Percentiles rank a stretch among this genome's conserved stretches.
Evolutionary conservation across 2,113 vertebrate species (phyloP).

Genomic region (Hyaena hyaena): DNA sequence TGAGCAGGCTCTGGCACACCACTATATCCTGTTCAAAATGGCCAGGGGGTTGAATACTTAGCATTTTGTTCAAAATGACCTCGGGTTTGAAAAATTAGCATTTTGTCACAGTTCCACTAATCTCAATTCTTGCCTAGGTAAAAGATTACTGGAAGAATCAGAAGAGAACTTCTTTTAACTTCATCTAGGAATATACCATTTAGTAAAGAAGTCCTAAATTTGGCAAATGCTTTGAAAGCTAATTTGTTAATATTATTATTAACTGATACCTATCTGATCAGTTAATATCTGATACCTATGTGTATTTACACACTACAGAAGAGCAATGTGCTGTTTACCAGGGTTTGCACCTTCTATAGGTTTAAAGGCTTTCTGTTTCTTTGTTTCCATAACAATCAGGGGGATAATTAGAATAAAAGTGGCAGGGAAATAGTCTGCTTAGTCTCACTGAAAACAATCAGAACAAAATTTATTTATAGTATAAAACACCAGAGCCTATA

Average conservation of each 20-base stretch:
- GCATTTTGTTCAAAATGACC: conserved; percentile 74
- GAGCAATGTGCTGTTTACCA: conserved; percentile 60
- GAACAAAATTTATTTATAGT: conserved; percentile 3
- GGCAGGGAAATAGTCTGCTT: conserved; percentile 19
- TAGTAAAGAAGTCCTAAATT: conserved; percentile 81
- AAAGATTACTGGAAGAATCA: conserved; percentile 73
- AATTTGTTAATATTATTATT: conserved; percentile 78
- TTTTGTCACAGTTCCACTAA: conserved; percentile 74
- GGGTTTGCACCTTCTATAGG: background rate
- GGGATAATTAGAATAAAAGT: background rate
- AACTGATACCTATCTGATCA: too few relatives aligned
- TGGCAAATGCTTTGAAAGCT: conserved; percentile 80
- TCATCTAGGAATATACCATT: conserved; percentile 76
- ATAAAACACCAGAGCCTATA: background rate
- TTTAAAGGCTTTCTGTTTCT: conserved; percentile 22
- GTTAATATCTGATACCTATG: conserved; percentile 66
- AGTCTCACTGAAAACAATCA: conserved; percentile 34
- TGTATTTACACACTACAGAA: conserved; percentile 63
- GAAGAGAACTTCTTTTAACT: conserved; percentile 71
- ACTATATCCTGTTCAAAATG: conserved; percentile 69
- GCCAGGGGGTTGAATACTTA: conserved; percentile 9
- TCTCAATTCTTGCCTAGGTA: conserved; percentile 74
- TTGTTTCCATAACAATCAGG: conserved; percentile 38
- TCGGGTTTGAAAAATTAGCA: conserved; percentile 45
- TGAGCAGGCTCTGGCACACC: too few relatives aligned